Percentiles rank a stretch among this genome's conserved stretches.
Conservation (phyloP, 2,113 vertebrate genomes). For the Poeciliopsis occidentalis region DNA sequence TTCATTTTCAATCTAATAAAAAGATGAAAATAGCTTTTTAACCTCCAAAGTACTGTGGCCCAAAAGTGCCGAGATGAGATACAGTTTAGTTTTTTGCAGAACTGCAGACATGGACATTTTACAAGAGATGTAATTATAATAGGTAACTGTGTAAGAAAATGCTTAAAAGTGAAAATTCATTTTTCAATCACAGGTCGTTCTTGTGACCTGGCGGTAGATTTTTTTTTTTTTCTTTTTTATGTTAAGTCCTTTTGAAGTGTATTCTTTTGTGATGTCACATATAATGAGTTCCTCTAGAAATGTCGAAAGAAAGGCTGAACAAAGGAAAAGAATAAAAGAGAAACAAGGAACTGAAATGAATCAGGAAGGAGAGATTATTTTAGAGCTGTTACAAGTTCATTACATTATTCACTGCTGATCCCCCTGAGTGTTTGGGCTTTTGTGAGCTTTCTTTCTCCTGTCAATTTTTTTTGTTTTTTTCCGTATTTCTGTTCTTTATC, state of each 20-base stretch:
- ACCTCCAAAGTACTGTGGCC: slow-evolving; percentile 1
- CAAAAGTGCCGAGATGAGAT: slow-evolving; percentile 22
- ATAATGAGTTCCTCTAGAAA: slow-evolving; percentile 44
- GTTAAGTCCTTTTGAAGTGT: slow-evolving; percentile 50
- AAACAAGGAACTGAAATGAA: slow-evolving; percentile 37
- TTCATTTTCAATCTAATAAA: slow-evolving; percentile 37
- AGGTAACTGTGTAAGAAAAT: slow-evolving; percentile 47
- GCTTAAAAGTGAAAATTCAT: slow-evolving; percentile 51
- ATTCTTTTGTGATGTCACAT: slow-evolving; percentile 45
- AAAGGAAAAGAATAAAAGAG: background rate
- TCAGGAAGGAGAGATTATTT: slow-evolving; percentile 47
- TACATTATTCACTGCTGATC: slow-evolving; percentile 61
- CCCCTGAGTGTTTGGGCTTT: slow-evolving; percentile 47
- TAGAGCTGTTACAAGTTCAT: slow-evolving; percentile 62
- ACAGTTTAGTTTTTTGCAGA: slow-evolving; percentile 26
- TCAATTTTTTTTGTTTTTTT: slow-evolving; percentile 42
- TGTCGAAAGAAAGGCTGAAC: slow-evolving; percentile 32
- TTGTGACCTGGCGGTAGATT: slow-evolving; percentile 38
- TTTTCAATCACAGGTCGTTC: slow-evolving; percentile 45
- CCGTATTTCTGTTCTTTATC: slow-evolving; percentile 59
- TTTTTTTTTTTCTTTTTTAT: slow-evolving; percentile 32
- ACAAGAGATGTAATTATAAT: slow-evolving; percentile 44
- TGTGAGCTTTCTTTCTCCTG: slow-evolving; percentile 48
- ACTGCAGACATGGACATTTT: slow-evolving; percentile 35
- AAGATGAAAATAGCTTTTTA: slow-evolving; percentile 38